Conservation (phyloP, 2,113 vertebrate genomes). For the Hypocryptadius cinnamomeus region DNA sequence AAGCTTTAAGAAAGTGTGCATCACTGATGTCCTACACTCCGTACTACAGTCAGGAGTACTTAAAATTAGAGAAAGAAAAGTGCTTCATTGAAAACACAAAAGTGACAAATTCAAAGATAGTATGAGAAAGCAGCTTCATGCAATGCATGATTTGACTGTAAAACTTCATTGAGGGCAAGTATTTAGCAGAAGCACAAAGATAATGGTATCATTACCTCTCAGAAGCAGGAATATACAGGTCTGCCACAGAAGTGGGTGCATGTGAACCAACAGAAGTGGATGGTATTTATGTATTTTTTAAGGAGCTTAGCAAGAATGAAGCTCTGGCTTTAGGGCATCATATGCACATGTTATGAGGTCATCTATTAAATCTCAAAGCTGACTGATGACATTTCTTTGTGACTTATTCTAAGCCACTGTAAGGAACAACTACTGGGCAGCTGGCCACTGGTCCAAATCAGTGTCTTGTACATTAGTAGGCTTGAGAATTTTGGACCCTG, state of each 20-base stretch:
- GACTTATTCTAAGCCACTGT: neutral
- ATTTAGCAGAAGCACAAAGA: neutral
- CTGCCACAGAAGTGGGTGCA: neutral
- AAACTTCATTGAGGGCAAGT: neutral
- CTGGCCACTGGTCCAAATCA: neutral
- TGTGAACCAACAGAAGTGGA: too few relatives aligned
- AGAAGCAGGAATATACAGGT: neutral
- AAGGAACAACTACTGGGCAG: neutral
- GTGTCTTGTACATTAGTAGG: neutral
- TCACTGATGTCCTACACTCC: neutral
- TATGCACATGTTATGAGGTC: fast-evolving
- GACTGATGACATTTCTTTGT: neutral
- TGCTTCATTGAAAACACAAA: neutral
- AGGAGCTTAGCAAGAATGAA: neutral
- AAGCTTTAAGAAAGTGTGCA: neutral
- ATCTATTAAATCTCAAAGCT: neutral
- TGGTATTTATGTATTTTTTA: neutral
- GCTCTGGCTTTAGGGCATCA: neutral
- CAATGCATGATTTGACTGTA: neutral
- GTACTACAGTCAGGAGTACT: neutral
- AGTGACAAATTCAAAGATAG: neutral
- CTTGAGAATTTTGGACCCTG: neutral
- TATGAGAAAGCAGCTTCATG: neutral
- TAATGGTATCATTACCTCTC: neutral
- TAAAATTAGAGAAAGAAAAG: neutral